Conservation (phyloP, 2,888 invertebrate species). For the Caenorhabditis uteleia region DNA sequence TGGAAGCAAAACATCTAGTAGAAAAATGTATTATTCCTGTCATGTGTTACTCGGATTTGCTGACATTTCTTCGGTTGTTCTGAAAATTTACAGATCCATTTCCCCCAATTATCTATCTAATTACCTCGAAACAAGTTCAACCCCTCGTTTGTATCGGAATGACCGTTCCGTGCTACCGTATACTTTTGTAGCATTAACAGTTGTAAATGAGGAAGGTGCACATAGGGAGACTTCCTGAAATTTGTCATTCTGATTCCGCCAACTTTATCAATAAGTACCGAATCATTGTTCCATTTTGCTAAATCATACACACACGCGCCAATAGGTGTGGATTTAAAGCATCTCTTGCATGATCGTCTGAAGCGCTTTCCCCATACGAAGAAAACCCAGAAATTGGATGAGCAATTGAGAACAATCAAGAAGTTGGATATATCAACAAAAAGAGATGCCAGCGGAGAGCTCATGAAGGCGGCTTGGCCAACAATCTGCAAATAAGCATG, state of each 20-base stretch:
- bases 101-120: background rate
- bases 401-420: constrained; percentile 66
- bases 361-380: constrained; percentile 68
- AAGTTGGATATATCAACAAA: constrained; percentile 67
- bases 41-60: constrained; percentile 21
- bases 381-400: constrained; percentile 68
- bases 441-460: constrained; percentile 62
- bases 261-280: constrained; percentile 18
- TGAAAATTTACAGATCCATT: constrained; percentile 1
- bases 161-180: constrained; percentile 45
- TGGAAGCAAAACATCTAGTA: background rate
- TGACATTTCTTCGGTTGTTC: constrained; percentile 30
- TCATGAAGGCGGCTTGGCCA: constrained; percentile 62
- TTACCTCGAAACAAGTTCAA: constrained; percentile 24
- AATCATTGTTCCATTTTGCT: constrained; percentile 47
- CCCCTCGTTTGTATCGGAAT: constrained; percentile 21
- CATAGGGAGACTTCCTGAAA: constrained; percentile 41
- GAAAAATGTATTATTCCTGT: background rate
- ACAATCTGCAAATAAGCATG: constrained; percentile 53
- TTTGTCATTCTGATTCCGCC: background rate
- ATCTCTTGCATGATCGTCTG: constrained; percentile 38
- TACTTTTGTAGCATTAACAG: constrained; percentile 48
- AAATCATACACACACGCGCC: constrained; percentile 44
- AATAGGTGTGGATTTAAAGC: constrained; percentile 37
- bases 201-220: constrained; percentile 53